phyloP scores from a whole-genome alignment of 2,113 vertebrate species.

The Cochlearius cochlearius region DNA sequence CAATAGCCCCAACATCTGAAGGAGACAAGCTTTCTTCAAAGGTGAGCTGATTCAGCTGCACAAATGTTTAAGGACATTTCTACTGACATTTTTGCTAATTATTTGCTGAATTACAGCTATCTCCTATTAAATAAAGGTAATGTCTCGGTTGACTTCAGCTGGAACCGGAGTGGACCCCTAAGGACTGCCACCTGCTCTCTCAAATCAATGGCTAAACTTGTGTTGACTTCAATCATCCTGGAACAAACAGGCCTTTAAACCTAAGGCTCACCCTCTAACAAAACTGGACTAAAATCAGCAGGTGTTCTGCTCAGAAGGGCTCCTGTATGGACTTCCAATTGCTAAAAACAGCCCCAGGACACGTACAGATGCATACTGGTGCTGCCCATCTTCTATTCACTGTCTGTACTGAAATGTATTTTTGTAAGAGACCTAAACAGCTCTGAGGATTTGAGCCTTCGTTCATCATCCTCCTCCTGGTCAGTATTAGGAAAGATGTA shows the following conservation, averaged over 20 bases:
- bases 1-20: background rate
- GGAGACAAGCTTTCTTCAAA: background rate
- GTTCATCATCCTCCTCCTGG: background rate
- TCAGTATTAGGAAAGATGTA: background rate
- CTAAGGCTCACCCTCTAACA: background rate
- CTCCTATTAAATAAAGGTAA: background rate
- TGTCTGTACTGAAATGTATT: background rate
- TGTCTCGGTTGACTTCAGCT: background rate
- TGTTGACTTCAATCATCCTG: background rate
- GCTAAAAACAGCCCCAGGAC: background rate
- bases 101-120: background rate
- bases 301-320: background rate
- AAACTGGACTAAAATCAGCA: background rate
- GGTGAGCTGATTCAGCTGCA: background rate
- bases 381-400: background rate
- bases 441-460: background rate
- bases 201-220: background rate
- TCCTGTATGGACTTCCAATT: background rate
- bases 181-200: background rate
- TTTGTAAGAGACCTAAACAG: background rate
- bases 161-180: background rate
- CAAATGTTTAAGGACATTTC: background rate
- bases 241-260: background rate
- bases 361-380: background rate
- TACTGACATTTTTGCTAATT: background rate